phyloP scores from a whole-genome alignment of 2,888 invertebrate genomes.

The Aspidapion aeneum region DNA sequence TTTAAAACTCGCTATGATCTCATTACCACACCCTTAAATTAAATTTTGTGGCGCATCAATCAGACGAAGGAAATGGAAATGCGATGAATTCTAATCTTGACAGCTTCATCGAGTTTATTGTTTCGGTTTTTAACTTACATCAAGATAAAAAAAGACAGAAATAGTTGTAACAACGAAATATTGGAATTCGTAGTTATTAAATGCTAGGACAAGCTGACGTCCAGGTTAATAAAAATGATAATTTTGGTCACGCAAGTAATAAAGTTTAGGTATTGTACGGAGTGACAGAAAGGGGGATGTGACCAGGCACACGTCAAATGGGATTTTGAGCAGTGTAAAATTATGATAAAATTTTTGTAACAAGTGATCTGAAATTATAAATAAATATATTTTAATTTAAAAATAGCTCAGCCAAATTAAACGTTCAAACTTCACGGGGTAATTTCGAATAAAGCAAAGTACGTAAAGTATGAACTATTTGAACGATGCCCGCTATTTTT shows the following conservation, averaged over 20 bases:
- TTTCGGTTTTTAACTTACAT: background rate
- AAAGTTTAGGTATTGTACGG: no score
- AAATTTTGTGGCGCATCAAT: constrained; percentile 38
- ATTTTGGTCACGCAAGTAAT: constrained; percentile 31
- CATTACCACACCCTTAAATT: constrained; percentile 37
- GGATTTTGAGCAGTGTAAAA: no score
- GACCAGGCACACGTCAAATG: no score
- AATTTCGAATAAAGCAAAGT: no score
- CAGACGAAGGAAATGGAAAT: constrained; percentile 19
- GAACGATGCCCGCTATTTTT: no score
- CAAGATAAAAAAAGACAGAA: background rate
- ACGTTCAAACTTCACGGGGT: no score
- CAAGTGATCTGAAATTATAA: no score
- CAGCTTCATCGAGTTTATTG: background rate
- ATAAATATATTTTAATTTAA: no score
- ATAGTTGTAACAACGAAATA: background rate
- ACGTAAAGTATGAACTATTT: no score
- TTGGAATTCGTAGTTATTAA: background rate
- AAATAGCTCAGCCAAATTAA: no score
- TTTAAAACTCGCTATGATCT: constrained; percentile 19
- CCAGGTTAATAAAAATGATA: constrained; percentile 36
- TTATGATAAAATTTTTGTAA: no score
- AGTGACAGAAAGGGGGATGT: no score
- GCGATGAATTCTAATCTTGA: background rate
- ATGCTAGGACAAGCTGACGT: constrained; percentile 26